Evolutionary conservation across 64 coral and sea anemone genomes (phyloP).

Genomic region (Montipora sp.): DNA sequence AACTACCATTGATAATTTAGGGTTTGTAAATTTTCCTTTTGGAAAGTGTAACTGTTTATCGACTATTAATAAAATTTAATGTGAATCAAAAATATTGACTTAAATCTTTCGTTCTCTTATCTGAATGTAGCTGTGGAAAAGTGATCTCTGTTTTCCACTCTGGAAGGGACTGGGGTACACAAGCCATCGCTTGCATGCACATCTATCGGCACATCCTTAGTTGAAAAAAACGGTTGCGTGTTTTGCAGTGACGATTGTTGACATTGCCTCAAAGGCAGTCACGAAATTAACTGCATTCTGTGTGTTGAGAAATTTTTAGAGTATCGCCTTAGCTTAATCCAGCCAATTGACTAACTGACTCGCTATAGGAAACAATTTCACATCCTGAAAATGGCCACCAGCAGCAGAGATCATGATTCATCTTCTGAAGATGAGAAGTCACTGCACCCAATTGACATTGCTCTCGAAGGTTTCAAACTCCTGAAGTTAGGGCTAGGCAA

Average conservation of each 20-base stretch:
- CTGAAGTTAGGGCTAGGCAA: conserved; percentile 13
- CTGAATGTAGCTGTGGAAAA: too few relatives aligned
- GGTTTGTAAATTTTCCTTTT: too few relatives aligned
- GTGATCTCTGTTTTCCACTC: background rate
- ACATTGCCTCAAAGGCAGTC: background rate
- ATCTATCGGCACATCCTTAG: background rate
- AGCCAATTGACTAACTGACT: background rate
- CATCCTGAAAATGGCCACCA: background rate
- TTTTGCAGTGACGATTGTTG: conserved; percentile 11
- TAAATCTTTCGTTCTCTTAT: too few relatives aligned
- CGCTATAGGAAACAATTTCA: conserved; percentile 14
- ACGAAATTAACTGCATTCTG: background rate
- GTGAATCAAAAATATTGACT: too few relatives aligned
- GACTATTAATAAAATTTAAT: too few relatives aligned
- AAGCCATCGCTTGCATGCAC: conserved; percentile 2
- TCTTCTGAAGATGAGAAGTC: conserved; percentile 10
- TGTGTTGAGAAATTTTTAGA: conserved; percentile 8
- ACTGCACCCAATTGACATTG: too few relatives aligned
- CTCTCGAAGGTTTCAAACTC: background rate
- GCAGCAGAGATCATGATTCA: conserved; percentile 14
- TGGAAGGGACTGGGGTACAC: background rate
- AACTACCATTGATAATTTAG: too few relatives aligned
- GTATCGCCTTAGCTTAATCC: conserved; percentile 14
- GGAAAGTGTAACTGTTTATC: too few relatives aligned
- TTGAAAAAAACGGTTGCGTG: background rate